Base-by-base conservation (phyloP, 2,797 vertebrate genomes). In the Protosalanx chinensis region DNA sequence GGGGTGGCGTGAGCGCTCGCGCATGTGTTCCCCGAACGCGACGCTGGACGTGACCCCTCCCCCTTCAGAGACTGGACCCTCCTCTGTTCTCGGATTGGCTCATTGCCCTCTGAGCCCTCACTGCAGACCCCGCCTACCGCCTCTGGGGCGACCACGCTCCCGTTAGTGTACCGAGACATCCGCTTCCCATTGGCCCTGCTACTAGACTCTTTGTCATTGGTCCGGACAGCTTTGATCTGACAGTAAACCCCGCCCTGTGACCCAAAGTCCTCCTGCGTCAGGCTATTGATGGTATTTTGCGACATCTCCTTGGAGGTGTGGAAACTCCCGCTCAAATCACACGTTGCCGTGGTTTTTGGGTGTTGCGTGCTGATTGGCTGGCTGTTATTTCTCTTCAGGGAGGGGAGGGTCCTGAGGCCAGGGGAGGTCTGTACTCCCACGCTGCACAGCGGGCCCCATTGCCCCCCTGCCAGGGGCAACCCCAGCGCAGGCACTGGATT, bases 371-470 rank as follows among this genome's bases (percentile, higher is more conserved):
- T 81, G 80, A 63, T 78, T 33, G 77, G 69, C 81, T 93, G 92
- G 79, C 88, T 93, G 86, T 90, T 88, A 80, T 79, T 85, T 67
- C 82, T 92, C 84, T 94, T 97, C 82, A 97, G 91, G 73, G 93
- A 90, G 0, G 95, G 93, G 62, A 96, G 92, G 79, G 94, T 95
- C 85, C 94, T 94, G 86, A 98, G 94, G 87, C 95, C 95, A 0
- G 97, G 97, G 81, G 97, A 98, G 6, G 97, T 99, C 87, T 99
- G 97, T 85, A 98, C 96, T 6, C 95, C 97, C 18, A 97, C 93
- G 64, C 92, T 96, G 89, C 90, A 94, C 83, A 95, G 81, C 0
- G 88, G 90, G 46, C 89, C 92, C 92, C 93, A 94, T 94, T 88
- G 84, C 72, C 88, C 91, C 72, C 87, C 90, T 1, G 89, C 88